Conservation (phyloP, 2,888 invertebrate species). For the Metacarcinus magister region DNA sequence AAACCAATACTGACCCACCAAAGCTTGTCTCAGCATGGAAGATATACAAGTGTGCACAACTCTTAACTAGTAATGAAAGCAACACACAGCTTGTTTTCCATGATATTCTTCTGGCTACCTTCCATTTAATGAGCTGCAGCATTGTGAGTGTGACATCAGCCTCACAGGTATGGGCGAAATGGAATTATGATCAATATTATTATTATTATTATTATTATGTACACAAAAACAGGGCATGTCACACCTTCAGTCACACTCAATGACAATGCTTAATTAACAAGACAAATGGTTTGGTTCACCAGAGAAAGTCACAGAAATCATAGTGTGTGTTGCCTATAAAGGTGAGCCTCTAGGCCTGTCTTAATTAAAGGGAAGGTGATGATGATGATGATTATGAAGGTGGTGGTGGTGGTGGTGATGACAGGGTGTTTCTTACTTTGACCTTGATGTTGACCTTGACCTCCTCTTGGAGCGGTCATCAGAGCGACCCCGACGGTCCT, state of each 20-base stretch:
- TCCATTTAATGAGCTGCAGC: background rate
- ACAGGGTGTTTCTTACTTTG: constrained; percentile 64
- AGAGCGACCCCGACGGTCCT: constrained; percentile 70
- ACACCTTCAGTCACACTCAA: background rate
- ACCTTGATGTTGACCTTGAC: constrained; percentile 70
- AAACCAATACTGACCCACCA: background rate
- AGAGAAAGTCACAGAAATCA: background rate
- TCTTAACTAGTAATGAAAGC: background rate
- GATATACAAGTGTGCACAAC: background rate
- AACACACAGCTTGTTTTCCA: background rate
- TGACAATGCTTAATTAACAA: background rate
- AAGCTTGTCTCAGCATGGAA: background rate
- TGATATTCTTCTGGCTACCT: background rate
- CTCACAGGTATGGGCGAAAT: background rate
- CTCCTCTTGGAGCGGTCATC: constrained; percentile 71
- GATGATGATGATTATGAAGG: too few relatives aligned
- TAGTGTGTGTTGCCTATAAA: background rate
- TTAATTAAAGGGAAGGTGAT: background rate
- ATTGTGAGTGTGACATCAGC: background rate
- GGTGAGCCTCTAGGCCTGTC: background rate
- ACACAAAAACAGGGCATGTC: too few relatives aligned
- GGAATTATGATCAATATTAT: too few relatives aligned
- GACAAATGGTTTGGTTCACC: background rate
- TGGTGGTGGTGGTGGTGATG: too few relatives aligned
- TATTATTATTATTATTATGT: too few relatives aligned